Percentiles rank a stretch among this genome's conserved stretches.
Conservation (phyloP, 1,140 invertebrate species). For the Alviniconcha marisindica region DNA sequence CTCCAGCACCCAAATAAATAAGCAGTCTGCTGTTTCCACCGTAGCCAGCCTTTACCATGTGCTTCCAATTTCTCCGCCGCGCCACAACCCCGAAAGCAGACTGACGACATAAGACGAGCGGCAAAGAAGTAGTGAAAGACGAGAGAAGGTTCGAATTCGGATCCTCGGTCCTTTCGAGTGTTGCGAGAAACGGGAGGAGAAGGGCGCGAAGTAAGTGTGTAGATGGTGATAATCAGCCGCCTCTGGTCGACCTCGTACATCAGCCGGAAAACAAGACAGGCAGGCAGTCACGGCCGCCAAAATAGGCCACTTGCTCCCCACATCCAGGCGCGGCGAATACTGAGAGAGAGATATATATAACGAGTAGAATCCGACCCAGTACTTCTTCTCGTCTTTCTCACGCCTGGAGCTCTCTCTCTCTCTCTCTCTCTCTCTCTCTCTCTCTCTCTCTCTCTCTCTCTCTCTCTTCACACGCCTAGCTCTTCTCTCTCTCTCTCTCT, state of each 20-base stretch:
- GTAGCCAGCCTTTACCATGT: not conserved
- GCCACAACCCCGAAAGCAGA: not conserved
- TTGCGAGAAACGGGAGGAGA: too few species aligned
- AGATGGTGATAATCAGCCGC: slow-evolving; percentile 4
- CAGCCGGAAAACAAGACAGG: slow-evolving; percentile 6
- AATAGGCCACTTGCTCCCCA: slow-evolving; percentile 28
- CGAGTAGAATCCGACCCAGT: not conserved
- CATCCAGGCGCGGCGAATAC: not conserved
- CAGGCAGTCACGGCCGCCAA: not conserved
- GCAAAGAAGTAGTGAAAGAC: not conserved
- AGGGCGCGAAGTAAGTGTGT: not conserved
- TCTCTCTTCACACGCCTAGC: not conserved
- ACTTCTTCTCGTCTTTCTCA: not conserved
- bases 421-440: slow-evolving; percentile 8
- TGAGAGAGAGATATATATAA: slow-evolving; percentile 18
- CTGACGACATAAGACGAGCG: not conserved
- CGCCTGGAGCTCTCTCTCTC: not conserved
- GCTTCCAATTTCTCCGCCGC: slow-evolving; percentile 35
- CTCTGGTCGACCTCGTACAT: not conserved
- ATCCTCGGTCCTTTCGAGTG: too few species aligned
- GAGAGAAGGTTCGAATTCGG: slow-evolving; percentile 1
- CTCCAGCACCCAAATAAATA: slow-evolving; percentile 33
- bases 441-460: not conserved
- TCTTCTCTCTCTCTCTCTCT: not conserved
- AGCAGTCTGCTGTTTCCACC: not conserved